These are phyloP conservation scores for Gulo gulo DNA, from an alignment of 2,113 vertebrate genomes.

Conservation along the genomic window DNA sequence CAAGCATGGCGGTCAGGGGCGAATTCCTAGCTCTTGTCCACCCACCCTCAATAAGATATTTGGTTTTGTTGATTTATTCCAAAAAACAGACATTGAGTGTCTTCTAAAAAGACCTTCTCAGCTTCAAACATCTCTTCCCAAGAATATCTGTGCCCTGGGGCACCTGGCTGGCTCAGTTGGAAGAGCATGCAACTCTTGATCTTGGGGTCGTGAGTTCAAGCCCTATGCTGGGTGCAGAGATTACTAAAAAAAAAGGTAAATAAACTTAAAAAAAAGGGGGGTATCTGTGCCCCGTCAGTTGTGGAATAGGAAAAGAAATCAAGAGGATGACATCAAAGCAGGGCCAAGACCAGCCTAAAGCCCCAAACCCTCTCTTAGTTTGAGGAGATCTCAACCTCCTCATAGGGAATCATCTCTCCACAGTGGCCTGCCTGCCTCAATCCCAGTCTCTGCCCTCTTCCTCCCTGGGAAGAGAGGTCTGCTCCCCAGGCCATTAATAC, in stretches of 20 bases:
- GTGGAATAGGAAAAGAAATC: neutral
- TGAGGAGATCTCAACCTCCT: neutral
- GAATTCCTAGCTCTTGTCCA: neutral
- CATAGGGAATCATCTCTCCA: neutral
- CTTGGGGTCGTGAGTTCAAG: neutral
- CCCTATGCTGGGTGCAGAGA: neutral
- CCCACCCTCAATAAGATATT: neutral
- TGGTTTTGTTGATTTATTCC: neutral
- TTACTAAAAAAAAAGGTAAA: neutral
- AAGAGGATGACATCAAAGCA: neutral
- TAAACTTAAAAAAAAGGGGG: neutral
- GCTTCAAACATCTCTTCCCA: neutral
- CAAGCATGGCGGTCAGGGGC: neutral
- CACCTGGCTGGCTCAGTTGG: neutral
- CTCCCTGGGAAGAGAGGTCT: neutral
- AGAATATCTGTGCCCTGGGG: neutral
- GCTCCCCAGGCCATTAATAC: neutral
- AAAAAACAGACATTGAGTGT: neutral
- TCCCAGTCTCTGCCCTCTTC: neutral
- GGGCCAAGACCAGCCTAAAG: neutral
- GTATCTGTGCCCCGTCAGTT: neutral
- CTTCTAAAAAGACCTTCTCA: neutral
- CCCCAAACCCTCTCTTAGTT: neutral
- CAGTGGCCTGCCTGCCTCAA: too few species aligned
- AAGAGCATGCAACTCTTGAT: neutral